Percentiles rank a stretch among this genome's conserved stretches.
These are phyloP conservation scores for Diarsia dahlii DNA, from an alignment of 2,888 invertebrate species.

Conservation along the genomic window DNA sequence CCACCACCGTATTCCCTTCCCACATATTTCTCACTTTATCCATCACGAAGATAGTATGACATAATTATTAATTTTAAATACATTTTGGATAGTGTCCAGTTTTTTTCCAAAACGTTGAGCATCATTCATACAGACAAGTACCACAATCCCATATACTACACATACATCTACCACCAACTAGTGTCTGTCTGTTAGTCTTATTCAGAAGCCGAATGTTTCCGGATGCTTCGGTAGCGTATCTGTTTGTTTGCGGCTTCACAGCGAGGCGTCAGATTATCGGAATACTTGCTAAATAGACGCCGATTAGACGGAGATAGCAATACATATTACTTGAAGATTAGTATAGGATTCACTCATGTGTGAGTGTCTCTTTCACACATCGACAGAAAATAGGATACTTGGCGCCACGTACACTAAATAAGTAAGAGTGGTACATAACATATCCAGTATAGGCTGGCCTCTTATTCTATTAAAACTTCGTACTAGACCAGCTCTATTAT, in stretches of 20 bases:
- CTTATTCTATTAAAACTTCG: background rate
- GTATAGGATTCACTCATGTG: conserved; percentile 31
- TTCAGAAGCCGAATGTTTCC: conserved; percentile 53
- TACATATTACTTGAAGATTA: conserved; percentile 36
- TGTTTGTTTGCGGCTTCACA: conserved; percentile 54
- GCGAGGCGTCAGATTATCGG: conserved; percentile 61
- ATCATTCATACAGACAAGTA: background rate
- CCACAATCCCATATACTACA: conserved; percentile 37
- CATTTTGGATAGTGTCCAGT: too few species aligned
- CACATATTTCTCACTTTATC: too few species aligned
- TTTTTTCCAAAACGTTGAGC: background rate
- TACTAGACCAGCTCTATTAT: background rate
- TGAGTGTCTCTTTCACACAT: conserved; percentile 27
- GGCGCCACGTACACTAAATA: conserved; percentile 30
- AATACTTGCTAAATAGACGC: conserved; percentile 58
- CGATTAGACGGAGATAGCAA: conserved; percentile 51
- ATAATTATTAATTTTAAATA: too few species aligned
- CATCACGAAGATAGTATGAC: too few species aligned
- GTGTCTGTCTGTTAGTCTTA: conserved; percentile 48
- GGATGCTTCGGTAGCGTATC: conserved; percentile 54
- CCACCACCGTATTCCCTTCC: too few species aligned
- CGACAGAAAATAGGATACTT: conserved; percentile 15
- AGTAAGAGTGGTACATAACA: background rate
- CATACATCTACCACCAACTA: conserved; percentile 15
- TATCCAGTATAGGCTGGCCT: background rate